Evolutionary conservation across 1,140 invertebrate species (phyloP), one percentile per base, ranked within the genome.

Genomic region (Euwallacea similis): DNA sequence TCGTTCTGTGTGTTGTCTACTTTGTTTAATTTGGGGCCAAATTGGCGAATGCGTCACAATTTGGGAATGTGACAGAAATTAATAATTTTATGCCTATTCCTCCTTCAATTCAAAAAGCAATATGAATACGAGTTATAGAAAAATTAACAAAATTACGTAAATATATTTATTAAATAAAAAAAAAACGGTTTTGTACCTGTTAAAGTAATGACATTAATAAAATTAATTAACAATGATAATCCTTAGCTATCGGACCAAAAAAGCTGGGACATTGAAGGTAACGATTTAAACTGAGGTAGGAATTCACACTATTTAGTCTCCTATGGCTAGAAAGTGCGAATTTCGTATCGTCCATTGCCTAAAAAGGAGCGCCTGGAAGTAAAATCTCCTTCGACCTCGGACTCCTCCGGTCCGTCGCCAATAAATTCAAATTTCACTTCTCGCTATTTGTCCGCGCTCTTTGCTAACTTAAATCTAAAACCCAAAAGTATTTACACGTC

Each of bases 401-500:
- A 33, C 21, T 33, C 21, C 21, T 56, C 54, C 54, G 16, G 54
- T 16, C 11, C 46, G 46, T 50, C 46, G 13, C 46, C 46, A 13
- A 50, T 13, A 11, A 11, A 11, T 13, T 15, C 4, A 15, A 56
- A 9, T 56, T 56, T 56, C 54, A 56, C 54, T 50, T 13, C 9
- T 56, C 54, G 54, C 11, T 56, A 56, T 56, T 16, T 8, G 54
- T 56, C 54, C 54, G 11, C 16, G 8, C 16, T 56, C 11, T 15
- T 8, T 61, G 42, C 59, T 60, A 50, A 68, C 42, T 53, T 63
- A 63, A 63, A 70, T 50, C 68, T 71, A 74, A 69, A 65, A 73
- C 71, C 72, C 69, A 73, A 53, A 56, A 64, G 43, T 76, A 69
- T 76, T 66, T 76, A 76, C 75, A 76, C 15, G 47, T 70, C 60